Base-by-base conservation (phyloP, 2,888 invertebrate genomes). In the Nezara viridula region DNA sequence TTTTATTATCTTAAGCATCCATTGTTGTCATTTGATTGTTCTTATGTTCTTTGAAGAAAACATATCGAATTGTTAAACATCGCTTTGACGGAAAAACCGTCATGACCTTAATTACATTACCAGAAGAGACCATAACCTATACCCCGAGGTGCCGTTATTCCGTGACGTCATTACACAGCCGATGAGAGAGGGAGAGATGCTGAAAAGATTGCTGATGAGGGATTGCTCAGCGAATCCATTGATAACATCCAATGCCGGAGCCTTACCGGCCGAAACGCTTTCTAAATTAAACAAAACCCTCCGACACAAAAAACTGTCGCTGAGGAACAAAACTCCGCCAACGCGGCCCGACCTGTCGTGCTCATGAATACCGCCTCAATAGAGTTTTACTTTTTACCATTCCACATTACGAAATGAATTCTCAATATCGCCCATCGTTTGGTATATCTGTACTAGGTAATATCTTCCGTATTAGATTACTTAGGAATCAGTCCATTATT, bases 121-220 rank as follows among this genome's bases (percentile, higher is more conserved):
- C 12, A 60, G 27, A 60, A 60, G 60, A 60, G 12, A 60, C 60
- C 60, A 60, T 60, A 27, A 60, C 60, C 27, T 27, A 27, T 27
- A 27, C 14, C 60, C 60, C 27, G 4, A 4, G 27, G 14, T 60
- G 27, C 60, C 60, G 60, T 60, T 60, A 60, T 60, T 16, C 16
- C 14, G 60, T 4, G 14, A 27, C 27, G 60, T 60, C 60, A 27
- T 60, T 60, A 16, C 27, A 14, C 60, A 16, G 60, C 27, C 60
- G 60, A 60, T 27, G 60, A 60, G 60, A 60, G 60, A 60, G 24
- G 10, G 60, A 27, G 60, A 27, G 27, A 60, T 27, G 14, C 60
- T 60, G 60, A 60, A 60, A 60, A 60, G 60, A 60, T 60, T 60
- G 60, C 60, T 60, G 60, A 60, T 60, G 60, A 60, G n/a, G 60